Evolutionary conservation across 2,888 invertebrate genomes (phyloP).

Genomic region (Lomographa bimaculata): DNA sequence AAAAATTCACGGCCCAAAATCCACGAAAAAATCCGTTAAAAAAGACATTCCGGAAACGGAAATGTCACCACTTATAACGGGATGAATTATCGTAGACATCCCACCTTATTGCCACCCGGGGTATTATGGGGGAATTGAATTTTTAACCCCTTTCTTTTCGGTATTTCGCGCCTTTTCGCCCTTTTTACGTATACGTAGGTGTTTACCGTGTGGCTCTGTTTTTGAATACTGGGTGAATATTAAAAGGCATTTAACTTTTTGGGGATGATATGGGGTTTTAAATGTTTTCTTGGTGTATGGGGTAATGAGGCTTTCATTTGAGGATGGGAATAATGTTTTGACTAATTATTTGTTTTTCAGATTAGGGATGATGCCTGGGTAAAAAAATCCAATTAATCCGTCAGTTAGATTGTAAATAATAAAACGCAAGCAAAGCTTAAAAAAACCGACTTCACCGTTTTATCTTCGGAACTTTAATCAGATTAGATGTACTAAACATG

Average conservation of each 20-base stretch:
- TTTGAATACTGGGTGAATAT: slow-evolving; percentile 14
- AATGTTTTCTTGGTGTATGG: background rate
- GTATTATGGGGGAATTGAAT: slow-evolving; percentile 34
- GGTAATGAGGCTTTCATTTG: too few species aligned
- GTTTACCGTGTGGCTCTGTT: slow-evolving; percentile 1
- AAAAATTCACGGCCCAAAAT: slow-evolving; percentile 8
- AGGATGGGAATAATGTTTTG: too few species aligned
- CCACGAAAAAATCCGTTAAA: slow-evolving; percentile 25
- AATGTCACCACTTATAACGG: slow-evolving; percentile 25
- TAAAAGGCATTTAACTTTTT: slow-evolving; percentile 19
- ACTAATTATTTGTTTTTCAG: too few species aligned
- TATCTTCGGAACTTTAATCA: too few species aligned
- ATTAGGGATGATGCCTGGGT: too few species aligned
- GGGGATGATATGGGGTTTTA: slow-evolving; percentile 4
- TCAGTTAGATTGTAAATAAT: too few species aligned
- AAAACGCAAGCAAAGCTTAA: too few species aligned
- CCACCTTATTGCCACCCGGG: slow-evolving; percentile 31
- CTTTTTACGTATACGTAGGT: too few species aligned
- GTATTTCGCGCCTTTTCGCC: background rate
- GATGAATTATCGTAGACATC: slow-evolving; percentile 33
- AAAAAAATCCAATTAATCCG: too few species aligned
- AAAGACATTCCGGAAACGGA: slow-evolving; percentile 28
- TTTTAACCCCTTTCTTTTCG: slow-evolving; percentile 29
- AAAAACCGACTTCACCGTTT: too few species aligned
- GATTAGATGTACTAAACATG: too few species aligned